These are phyloP conservation scores for Geophilus truncorum DNA, from an alignment of 2,888 invertebrate genomes.

Conservation along the genomic window DNA sequence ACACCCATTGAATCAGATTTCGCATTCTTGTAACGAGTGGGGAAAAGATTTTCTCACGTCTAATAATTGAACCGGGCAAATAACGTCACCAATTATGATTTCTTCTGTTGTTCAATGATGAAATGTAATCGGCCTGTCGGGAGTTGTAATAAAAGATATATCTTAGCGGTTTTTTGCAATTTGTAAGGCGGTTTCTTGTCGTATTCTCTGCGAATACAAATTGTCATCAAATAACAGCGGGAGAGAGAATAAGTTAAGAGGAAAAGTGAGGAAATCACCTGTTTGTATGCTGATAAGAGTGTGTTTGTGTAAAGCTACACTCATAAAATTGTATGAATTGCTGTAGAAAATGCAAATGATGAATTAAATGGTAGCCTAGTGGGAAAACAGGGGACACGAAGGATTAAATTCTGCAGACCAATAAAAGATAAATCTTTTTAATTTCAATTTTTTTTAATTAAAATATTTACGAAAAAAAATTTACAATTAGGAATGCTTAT, in stretches of 20 bases:
- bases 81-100: background rate
- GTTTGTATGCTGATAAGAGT: slow-evolving; percentile 1
- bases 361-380: background rate
- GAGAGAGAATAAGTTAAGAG: background rate
- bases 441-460: background rate
- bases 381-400: background rate
- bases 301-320: background rate
- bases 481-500: background rate
- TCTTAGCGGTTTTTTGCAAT: background rate
- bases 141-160: background rate
- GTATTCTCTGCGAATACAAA: background rate
- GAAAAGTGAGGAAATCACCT: background rate
- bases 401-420: background rate
- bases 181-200: background rate
- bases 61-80: background rate
- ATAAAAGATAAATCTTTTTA: background rate
- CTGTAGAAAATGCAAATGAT: background rate
- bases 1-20: background rate
- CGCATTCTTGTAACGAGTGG: background rate
- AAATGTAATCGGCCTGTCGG: background rate
- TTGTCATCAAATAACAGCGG: background rate
- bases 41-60: background rate
- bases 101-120: background rate
- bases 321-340: background rate
- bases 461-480: background rate